A percentile compares a stretch with the other conserved stretches of the same genome.
Conservation (phyloP, 2,797 vertebrate genomes). For the Vespertilio murinus region DNA sequence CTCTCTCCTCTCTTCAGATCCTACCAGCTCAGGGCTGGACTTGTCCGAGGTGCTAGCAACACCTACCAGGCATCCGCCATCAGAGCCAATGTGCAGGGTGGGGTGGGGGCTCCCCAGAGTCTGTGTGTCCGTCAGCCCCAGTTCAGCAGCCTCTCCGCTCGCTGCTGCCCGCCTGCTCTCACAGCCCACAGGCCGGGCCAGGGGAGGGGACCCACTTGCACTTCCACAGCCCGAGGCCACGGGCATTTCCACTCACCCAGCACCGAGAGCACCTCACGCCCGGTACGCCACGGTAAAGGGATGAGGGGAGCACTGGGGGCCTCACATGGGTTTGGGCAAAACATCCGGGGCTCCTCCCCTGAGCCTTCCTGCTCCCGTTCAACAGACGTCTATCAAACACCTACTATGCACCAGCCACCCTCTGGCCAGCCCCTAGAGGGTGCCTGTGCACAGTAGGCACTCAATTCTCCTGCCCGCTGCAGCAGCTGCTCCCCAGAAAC, state of each 20-base stretch:
- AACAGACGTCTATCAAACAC: background rate
- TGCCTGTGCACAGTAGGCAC: background rate
- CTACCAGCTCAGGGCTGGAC: background rate
- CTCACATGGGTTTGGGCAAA: background rate
- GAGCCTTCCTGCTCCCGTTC: background rate
- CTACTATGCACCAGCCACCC: background rate
- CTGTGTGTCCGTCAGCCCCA: background rate
- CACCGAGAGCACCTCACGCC: background rate
- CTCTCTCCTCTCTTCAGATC: background rate
- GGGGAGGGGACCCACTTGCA: background rate
- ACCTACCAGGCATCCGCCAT: background rate
- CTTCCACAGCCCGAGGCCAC: rapidly evolving
- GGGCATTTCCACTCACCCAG: background rate
- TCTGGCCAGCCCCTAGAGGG: background rate
- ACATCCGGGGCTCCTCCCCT: background rate
- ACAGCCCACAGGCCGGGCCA: background rate
- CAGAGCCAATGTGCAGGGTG: background rate
- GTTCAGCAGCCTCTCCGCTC: background rate
- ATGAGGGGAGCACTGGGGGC: background rate
- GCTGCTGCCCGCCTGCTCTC: background rate
- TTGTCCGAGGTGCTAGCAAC: constrained; percentile 41
- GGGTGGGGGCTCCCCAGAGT: background rate
- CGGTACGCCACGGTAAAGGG: background rate
- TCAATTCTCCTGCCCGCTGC: background rate
- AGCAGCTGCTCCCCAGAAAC: constrained; percentile 4